Evolutionary conservation across 2,113 vertebrate genomes (phyloP), one percentile per base, ranked within the genome.

Genomic region (Sigmodon hispidus): DNA sequence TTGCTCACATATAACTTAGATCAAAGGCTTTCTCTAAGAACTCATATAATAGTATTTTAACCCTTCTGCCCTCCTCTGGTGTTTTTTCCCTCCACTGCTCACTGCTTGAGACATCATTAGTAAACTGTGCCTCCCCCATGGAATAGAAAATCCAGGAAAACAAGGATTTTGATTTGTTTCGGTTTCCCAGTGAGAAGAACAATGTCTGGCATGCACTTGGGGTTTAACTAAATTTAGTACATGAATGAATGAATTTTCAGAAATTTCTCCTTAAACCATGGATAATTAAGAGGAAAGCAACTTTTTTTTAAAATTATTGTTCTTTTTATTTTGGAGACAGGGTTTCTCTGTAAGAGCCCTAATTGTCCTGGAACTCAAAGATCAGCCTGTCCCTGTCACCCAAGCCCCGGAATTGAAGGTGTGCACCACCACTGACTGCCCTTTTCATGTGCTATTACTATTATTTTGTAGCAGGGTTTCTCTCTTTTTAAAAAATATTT

Each of bases 81-180:
- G 69, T 69, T 80, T 87, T 89, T 93, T 48, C 79, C 88, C 45
- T 87, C n/a, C 3, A 90, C n/a, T 55, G 95, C 5, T 87, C 91
- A 84, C 2, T 70, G 12, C 31, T 59, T 31, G 31, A 69, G 61
- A 65, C 26, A 43, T 87, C 48, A 48, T 93, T 91, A 87, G 29
- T 80, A 72, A 84, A 43, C 83, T 87, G 13, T 63, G 59, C 34
- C 22, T 19, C 24, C 73, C 16, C 69, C 17, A 17, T 88, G 75
- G 61, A 89, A 76, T 63, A n/a, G 75, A 70, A 87, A 65, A 55
- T 77, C 73, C 69, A 45, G 88, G 45, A 95, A 40, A 69, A 83
- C 31, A 84, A 69, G 73, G 36, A 79, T 91, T 97, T 92, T 83
- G 19, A 91, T 90, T 94, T 87, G 73, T 87, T 95, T 97, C 81